Percentiles rank a stretch among this genome's conserved stretches.
These are phyloP conservation scores for Alouatta palliata DNA, from an alignment of 2,113 vertebrate species.

Conservation along the genomic window DNA sequence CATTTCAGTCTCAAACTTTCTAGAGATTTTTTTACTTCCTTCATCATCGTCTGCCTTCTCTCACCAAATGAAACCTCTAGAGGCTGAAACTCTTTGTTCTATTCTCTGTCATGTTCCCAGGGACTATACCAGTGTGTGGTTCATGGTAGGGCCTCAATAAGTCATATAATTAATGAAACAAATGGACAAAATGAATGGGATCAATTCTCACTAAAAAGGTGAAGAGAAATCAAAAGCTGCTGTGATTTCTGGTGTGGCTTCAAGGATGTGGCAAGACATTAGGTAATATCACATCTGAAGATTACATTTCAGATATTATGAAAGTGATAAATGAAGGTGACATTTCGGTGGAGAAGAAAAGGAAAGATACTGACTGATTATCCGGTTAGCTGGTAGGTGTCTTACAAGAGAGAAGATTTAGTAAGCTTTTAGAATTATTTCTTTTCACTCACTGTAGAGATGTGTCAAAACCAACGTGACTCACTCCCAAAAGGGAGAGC, in stretches of 20 bases:
- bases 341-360: neutral
- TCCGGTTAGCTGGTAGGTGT: neutral
- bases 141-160: neutral
- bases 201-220: neutral
- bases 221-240: neutral
- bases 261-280: neutral
- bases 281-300: neutral
- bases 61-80: neutral
- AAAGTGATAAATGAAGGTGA: neutral
- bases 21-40: neutral
- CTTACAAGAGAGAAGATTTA: neutral
- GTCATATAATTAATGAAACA: neutral
- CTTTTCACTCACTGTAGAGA: neutral
- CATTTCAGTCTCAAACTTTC: neutral
- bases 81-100: neutral
- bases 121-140: neutral
- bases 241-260: neutral
- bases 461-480: conserved; percentile 20
- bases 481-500: neutral
- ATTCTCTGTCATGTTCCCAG: neutral
- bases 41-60: conserved; percentile 6
- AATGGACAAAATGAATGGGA: neutral
- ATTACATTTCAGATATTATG: neutral
- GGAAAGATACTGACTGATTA: neutral
- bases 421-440: conserved; percentile 29